Evolutionary conservation across 37 sponge, comb jelly and placozoan genomes (phyloP), one percentile per base, ranked within the genome.

Genomic region (Amphimedon queenslandica): DNA sequence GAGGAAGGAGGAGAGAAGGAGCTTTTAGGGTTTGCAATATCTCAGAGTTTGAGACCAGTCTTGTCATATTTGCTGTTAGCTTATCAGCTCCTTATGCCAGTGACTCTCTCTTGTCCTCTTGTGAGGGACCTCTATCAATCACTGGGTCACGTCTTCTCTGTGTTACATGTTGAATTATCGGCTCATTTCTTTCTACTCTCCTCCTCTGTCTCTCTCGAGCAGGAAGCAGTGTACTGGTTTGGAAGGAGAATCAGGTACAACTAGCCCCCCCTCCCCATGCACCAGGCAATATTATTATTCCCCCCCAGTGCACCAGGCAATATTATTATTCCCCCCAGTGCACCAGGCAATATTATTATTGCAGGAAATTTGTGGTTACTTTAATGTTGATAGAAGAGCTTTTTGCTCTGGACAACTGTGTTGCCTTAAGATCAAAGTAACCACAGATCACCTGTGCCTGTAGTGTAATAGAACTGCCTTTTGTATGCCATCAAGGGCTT

Each of bases 241-340:
- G 82, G 76, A 25, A 72, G 73, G 67, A 87, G 72, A 42, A 72
- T 80, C 5, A 75, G 68, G 69, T 68, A 37, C 25, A 42, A 32
- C 25, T 47, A 47, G 51, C 13, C 51, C 13, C 8, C 8, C 51
- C 13, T 47, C 13, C 51, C 13, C 51, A 47, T 47, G 13, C 51
- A 18, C 51, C 13, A 47, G 13, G 13, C 8, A 13, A 8, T 47
- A 47, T 8, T 18, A 47, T 18, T 13, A 47, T 13, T 47, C 51
- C 13, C 13, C 51, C 13, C 51, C 51, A 18, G 8, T 47, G 13
- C 51, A 47, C 51, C 8, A n/a, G n/a, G n/a, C n/a, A n/a, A n/a
- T n/a, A n/a, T n/a, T n/a, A n/a, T n/a, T n/a, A n/a, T n/a, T n/a
- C n/a, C n/a, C n/a, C n/a, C n/a, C n/a, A n/a, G n/a, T n/a, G n/a